Percentiles rank a stretch among this genome's conserved stretches.
Conservation (phyloP, 2,113 vertebrate species). For the Aptenodytes forsteri region DNA sequence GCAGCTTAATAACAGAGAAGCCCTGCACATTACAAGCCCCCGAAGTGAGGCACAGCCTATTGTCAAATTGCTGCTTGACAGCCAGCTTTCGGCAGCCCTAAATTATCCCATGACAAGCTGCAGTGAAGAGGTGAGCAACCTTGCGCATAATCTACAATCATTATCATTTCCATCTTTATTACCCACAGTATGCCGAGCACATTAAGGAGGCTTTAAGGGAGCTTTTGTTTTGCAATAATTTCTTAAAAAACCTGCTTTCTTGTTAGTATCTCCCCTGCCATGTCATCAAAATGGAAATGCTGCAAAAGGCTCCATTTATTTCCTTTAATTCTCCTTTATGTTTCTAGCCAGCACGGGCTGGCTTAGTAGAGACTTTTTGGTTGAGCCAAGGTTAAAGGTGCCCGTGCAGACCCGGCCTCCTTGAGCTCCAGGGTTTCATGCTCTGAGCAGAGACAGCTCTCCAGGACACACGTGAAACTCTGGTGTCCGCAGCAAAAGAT, state of each 20-base stretch:
- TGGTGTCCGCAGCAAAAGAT: background rate
- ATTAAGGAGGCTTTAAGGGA: conserved; percentile 71
- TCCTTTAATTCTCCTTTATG: conserved; percentile 43
- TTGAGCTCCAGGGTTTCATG: background rate
- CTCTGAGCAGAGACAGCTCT: background rate
- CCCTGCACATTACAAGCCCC: conserved; percentile 43
- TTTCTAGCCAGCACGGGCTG: background rate
- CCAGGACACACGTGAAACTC: background rate
- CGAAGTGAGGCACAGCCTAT: conserved; percentile 58
- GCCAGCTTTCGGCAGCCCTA: conserved; percentile 71
- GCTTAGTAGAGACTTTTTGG: background rate
- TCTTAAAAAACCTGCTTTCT: conserved; percentile 69
- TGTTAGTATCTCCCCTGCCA: conserved; percentile 71
- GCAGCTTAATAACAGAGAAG: conserved; percentile 66
- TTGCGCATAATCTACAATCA: conserved; percentile 76
- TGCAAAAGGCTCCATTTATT: conserved; percentile 50
- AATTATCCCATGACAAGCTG: conserved; percentile 76
- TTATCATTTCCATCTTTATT: conserved; percentile 78
- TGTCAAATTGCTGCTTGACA: conserved; percentile 69
- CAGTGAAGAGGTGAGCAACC: conserved; percentile 75
- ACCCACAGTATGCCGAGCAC: conserved; percentile 71
- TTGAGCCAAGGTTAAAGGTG: background rate
- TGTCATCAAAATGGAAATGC: conserved; percentile 70
- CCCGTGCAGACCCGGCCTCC: background rate
- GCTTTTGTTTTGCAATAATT: conserved; percentile 73